A percentile compares a stretch with the other conserved stretches of the same genome.
Evolutionary conservation across 2,888 invertebrate species (phyloP).

Genomic region (Melipona bicolor): DNA sequence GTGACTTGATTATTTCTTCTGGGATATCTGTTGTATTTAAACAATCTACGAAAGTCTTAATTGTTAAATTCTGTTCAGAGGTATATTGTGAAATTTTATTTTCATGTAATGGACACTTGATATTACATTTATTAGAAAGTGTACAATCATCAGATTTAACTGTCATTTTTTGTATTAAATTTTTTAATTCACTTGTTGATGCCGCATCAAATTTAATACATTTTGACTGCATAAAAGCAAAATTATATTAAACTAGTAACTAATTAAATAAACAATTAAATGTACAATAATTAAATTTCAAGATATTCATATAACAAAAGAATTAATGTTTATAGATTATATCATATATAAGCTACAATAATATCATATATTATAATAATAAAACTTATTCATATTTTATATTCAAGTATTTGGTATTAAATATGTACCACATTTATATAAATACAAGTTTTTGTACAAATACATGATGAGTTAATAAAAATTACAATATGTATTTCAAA

Average conservation of each 20-base stretch:
- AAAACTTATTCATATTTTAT: neutral
- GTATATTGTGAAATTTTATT: slow-evolving; percentile 57
- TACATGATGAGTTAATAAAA: neutral
- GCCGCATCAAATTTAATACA: slow-evolving; percentile 24
- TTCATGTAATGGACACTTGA: slow-evolving; percentile 74
- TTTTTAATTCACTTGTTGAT: slow-evolving; percentile 72
- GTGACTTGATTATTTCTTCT: slow-evolving; percentile 69
- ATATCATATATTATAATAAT: neutral
- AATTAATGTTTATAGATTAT: neutral
- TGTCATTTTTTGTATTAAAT: slow-evolving; percentile 73
- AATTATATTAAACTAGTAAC: slow-evolving; percentile 6
- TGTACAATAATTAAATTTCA: neutral
- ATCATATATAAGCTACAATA: neutral
- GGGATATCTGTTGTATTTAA: slow-evolving; percentile 75
- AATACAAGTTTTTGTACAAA: neutral
- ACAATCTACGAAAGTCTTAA: slow-evolving; percentile 73
- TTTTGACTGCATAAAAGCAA: slow-evolving; percentile 37
- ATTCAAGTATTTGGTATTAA: neutral
- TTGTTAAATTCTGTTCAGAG: slow-evolving; percentile 63
- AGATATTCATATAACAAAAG: neutral
- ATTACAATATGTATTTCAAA: neutral
- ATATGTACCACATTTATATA: neutral
- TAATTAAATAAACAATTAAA: neutral
- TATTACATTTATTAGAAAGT: slow-evolving; percentile 16
- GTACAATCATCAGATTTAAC: slow-evolving; percentile 52